Evolutionary conservation across 2,797 vertebrate species (phyloP).

Genomic region (Myotis planiceps): DNA sequence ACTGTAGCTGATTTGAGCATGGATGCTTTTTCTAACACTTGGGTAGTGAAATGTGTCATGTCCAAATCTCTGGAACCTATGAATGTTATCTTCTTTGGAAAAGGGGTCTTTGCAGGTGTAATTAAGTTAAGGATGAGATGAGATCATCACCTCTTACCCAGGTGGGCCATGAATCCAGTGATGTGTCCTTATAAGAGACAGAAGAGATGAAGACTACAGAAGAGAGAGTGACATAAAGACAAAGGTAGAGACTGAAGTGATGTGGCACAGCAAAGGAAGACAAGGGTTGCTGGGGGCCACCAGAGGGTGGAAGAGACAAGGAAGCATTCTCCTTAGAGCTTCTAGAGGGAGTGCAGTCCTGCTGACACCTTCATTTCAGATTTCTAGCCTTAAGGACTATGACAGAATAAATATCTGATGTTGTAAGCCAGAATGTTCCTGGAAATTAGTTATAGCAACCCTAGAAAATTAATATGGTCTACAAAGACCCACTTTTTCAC

Average conservation of each 20-base stretch:
- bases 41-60: background rate
- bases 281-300: too few species aligned
- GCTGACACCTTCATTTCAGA: background rate
- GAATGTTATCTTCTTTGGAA: background rate
- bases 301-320: background rate
- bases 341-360: accelerated
- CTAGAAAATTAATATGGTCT: background rate
- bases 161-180: background rate
- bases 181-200: background rate
- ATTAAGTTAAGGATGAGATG: background rate
- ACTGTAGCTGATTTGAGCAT: background rate
- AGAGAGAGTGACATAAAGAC: background rate
- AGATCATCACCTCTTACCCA: background rate
- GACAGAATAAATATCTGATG: background rate
- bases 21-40: background rate
- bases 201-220: background rate
- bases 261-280: background rate
- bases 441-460: background rate
- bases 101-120: background rate
- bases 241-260: background rate
- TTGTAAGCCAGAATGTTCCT: background rate
- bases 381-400: background rate
- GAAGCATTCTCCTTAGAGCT: background rate
- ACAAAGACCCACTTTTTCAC: background rate
- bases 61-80: background rate